Percentiles rank a stretch among this genome's conserved stretches.
These are phyloP conservation scores for Corythaixoides concolor DNA, from an alignment of 2,113 vertebrate genomes.

Conservation along the genomic window DNA sequence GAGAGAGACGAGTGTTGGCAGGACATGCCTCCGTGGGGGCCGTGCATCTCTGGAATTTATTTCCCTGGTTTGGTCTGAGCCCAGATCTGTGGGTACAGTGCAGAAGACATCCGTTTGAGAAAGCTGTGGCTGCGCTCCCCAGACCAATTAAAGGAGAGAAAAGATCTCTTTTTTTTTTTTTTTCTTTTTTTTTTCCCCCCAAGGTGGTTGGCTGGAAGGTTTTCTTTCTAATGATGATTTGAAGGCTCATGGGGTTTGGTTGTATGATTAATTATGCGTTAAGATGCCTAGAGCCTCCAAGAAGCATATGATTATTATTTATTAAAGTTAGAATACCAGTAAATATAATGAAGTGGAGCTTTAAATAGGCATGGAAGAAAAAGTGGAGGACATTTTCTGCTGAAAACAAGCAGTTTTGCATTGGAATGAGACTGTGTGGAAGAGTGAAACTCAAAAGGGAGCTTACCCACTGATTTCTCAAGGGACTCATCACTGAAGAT, in stretches of 20 bases:
- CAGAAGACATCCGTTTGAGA: background rate
- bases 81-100: background rate
- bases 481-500: background rate
- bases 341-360: slow-evolving; percentile 48
- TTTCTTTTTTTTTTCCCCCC: background rate
- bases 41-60: background rate
- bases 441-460: background rate
- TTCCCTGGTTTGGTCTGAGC: background rate
- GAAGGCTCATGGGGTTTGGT: slow-evolving; percentile 44
- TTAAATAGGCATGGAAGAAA: slow-evolving; percentile 3
- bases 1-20: background rate
- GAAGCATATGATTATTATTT: slow-evolving; percentile 39
- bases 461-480: background rate
- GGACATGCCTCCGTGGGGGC: background rate
- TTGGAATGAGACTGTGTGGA: background rate
- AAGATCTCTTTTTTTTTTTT: background rate
- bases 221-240: slow-evolving; percentile 60
- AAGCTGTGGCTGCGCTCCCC: background rate
- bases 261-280: slow-evolving; percentile 52
- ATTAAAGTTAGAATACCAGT: slow-evolving; percentile 47
- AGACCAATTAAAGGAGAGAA: slow-evolving; percentile 23
- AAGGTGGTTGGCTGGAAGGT: slow-evolving; percentile 25
- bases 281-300: slow-evolving; percentile 33
- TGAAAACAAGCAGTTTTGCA: background rate
- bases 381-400: slow-evolving; percentile 7